Base-by-base conservation (phyloP, 2,797 vertebrate species). In the Glossophaga mutica region DNA sequence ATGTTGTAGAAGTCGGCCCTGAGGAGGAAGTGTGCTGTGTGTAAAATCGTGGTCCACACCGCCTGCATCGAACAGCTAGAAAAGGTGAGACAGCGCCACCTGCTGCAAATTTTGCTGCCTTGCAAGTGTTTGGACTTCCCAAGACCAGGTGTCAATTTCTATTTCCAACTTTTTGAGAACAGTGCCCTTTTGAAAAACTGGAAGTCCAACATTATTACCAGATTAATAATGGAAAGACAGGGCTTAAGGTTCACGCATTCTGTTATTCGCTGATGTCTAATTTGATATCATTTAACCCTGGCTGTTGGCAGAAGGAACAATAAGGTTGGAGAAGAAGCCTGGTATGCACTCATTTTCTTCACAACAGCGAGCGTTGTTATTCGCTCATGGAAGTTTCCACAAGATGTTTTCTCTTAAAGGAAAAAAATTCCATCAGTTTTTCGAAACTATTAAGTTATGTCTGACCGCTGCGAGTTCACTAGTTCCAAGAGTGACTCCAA, bases 61-160 rank as follows among this genome's bases (percentile, higher is more conserved):
- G 99, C 99, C 1, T 99, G 99, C 98, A 99, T 99, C 92, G 99
- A 99, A 90, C 99, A 99, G 96, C 97, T 99, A 88, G 99, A 99
- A 94, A 99, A 99, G 99, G 99, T 99, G 98, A 98, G 98, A 98
- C 79, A 87, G 86, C 87, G 92, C 98, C 98, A 98, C 94, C 98
- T 99, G 96, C 98, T 98, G 98, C 95, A 29, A 0, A 3, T 46
- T 42, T 42, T 39, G 32, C 21, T 11, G 7, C 70, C 42, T 34
- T 85, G 57, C 52, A 78, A 62, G 39, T 46, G 44, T 74, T 94
- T 16, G 18, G 42, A 74, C 86, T 92, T 32, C 4, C 0, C 0
- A 18, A 76, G 42, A 68, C 19, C 5, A 9, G 32, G 15, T 59
- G 26, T 79, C 76, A 2, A 3, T 71, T 83, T 74, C 39, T 67